Base-by-base conservation (phyloP, 2,797 vertebrate genomes). In the Alca torda region DNA sequence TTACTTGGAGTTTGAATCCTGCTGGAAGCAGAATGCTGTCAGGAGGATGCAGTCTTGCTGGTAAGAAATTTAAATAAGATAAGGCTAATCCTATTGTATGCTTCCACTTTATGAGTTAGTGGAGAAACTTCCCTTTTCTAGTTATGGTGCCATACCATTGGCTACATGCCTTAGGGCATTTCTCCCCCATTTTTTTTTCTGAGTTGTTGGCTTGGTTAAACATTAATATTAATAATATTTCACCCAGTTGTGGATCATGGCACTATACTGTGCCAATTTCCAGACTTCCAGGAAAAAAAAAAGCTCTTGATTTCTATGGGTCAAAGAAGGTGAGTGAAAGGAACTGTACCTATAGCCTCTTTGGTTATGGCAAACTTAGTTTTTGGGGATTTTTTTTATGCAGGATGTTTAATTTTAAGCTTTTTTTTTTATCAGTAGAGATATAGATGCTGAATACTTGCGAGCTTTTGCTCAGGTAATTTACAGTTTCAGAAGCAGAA, bases 41-140 rank as follows among this genome's bases (percentile, higher is more conserved):
- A 84, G 54, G 63, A 87, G 63, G 51, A 69, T 93, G 85, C 37
- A 83, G 41, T 77, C 51, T 59, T 59, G 31, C 72, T 92, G 48
- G 88, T 90, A 79, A 60, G 64, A 84, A 94, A 95, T 35, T 90
- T 86, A 75, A 89, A 53, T 89, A 85, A 87, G 88, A 84, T 84
- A 91, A 93, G 31, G 67, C 35, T 91, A 90, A 91, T 93, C 80
- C 67, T 89, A 21, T 67, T 95, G 85, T 88, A 16, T 60, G 48
- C 80, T 70, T 84, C 77, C 57, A 3, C 67, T 73, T 79, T 9
- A 6, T 0, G 59, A 91, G 51, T 14, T 79, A 54, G 50, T 5
- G 4, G 78, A 59, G 87, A 91, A 87, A 73, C 65, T 69, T 90
- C 46, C 31, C 43, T 78, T 89, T 84, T 31, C 9, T 33, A 11